Conservation (phyloP, 2,797 vertebrate genomes). For the Crocodylus rhombifer region DNA sequence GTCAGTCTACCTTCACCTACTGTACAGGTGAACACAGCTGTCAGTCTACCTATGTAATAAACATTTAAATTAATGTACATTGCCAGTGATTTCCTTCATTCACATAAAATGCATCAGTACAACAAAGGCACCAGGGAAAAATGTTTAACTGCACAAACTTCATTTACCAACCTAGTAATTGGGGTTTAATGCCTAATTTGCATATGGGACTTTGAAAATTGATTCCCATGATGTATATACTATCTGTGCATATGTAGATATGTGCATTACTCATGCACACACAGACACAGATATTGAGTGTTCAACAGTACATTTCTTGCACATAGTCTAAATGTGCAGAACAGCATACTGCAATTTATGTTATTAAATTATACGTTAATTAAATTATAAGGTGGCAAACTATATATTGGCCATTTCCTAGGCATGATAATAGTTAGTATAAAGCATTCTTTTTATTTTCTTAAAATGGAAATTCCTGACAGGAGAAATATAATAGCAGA, state of each 20-base stretch:
- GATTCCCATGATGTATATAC: too few species aligned
- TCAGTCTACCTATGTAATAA: background rate
- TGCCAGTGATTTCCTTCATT: slow-evolving; percentile 10
- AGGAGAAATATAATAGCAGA: background rate
- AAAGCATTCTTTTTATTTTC: background rate
- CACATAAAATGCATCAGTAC: background rate
- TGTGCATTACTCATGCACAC: background rate
- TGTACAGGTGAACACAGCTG: background rate
- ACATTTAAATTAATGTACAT: background rate
- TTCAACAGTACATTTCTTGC: background rate
- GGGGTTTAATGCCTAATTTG: background rate
- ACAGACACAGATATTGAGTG: background rate
- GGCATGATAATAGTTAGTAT: background rate
- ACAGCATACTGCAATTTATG: background rate
- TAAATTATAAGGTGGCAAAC: background rate
- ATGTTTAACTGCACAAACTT: background rate
- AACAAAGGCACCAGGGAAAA: background rate
- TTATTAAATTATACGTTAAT: background rate
- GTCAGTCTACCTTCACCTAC: background rate
- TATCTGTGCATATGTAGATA: too few species aligned
- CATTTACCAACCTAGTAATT: background rate
- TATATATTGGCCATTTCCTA: background rate
- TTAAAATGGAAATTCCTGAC: background rate
- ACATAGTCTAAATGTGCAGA: background rate
- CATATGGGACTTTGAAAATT: background rate